Base-by-base conservation (phyloP, 2,888 invertebrate genomes). In the Hoplodrina ambigua region DNA sequence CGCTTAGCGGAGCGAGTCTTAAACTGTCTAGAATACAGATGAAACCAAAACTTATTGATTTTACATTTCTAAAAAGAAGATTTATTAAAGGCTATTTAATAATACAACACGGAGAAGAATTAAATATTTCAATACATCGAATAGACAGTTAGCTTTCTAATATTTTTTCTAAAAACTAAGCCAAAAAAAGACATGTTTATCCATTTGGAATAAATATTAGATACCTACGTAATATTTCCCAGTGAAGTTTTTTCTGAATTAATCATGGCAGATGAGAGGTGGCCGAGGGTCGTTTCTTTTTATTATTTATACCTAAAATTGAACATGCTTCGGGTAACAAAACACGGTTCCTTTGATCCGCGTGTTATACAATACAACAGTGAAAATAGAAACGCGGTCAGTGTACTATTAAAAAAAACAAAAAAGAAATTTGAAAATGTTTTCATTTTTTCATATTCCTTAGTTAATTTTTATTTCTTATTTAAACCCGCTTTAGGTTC, bases 201-300 rank as follows among this genome's bases (percentile, higher is more conserved):
- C 59, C 59, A 53, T 49, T 68, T 20, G 37, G n/a, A 73, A 66
- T 41, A 79, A 74, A 54, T 58, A 59, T 25, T 41, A 37, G 37
- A 8, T 37, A 37, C 8, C 8, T 8, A 41, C 5, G 15, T 30
- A 50, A 63, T 56, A 53, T 20, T n/a, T 46, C 17, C 50, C 25
- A 37, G 30, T 11, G n/a, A 55, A 52, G 30, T 60, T 67, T 79
- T 59, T 13, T 54, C 30, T 79, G 67, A 79, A 82, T 74, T 70
- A 80, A 71, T 74, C 67, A 64, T 62, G 59, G 46, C 46, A 74
- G 67, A 79, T 80, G 64, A 68, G 78, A 70, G 79, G 58, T 33
- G 33, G 55, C 13, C 15, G 25, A 33, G 52, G 46, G 46, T 46
- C 56, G 30, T 69, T 54, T 53, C 30, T 57, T 41, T 75, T 62